These are phyloP conservation scores for Merops nubicus DNA, from an alignment of 2,113 vertebrate genomes.

Conservation along the genomic window DNA sequence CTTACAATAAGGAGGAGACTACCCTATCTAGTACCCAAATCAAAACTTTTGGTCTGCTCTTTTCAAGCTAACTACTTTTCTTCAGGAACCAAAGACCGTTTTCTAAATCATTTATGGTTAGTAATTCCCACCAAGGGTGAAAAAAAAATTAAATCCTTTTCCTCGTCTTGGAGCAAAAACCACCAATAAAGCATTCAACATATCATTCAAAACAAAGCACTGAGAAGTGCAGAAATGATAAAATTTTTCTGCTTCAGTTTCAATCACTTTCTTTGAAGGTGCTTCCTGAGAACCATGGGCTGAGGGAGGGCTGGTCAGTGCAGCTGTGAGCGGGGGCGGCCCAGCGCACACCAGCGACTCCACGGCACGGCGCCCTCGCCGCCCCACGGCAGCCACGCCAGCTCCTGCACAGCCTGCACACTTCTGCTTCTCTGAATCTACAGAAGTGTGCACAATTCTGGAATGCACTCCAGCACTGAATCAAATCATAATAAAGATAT, in stretches of 20 bases:
- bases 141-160: not conserved
- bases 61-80: not conserved
- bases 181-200: not conserved
- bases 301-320: not conserved
- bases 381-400: no score
- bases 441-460: not conserved
- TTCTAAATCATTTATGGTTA: not conserved
- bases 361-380: no score
- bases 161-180: not conserved
- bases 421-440: not conserved
- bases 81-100: not conserved
- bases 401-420: not conserved
- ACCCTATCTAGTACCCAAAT: not conserved
- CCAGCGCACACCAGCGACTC: no score
- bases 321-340: no score
- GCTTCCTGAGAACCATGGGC: not conserved
- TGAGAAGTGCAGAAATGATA: not conserved
- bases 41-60: not conserved
- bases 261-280: not conserved
- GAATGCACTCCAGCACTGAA: not conserved
- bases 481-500: not conserved
- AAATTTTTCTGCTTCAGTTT: not conserved
- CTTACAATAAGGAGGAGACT: not conserved
- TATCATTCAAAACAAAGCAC: constrained; percentile 12
- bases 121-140: not conserved